These are phyloP conservation scores for Delphinapterus leucas DNA, from an alignment of 2,113 vertebrate species.

Conservation along the genomic window DNA sequence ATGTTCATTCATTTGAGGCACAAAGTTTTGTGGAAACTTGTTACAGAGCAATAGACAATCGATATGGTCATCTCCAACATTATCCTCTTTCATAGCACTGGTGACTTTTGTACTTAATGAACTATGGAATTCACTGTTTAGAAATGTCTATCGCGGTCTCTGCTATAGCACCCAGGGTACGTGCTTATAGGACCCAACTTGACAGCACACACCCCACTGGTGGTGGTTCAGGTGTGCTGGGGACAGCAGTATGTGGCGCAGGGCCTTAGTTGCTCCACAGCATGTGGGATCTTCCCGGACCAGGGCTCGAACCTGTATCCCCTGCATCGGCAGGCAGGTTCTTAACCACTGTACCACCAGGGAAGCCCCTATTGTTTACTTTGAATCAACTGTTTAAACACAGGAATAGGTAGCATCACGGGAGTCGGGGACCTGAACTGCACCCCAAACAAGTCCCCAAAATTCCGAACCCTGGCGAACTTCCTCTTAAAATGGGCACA, in stretches of 20 bases:
- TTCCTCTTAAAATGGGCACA: rapidly evolving
- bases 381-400: neutral
- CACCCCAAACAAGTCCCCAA: rapidly evolving
- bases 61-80: neutral
- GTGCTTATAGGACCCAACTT: rapidly evolving
- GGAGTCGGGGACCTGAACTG: rapidly evolving
- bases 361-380: neutral
- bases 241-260: too few relatives aligned
- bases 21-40: neutral
- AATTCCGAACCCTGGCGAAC: neutral
- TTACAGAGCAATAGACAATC: neutral
- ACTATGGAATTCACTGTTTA: neutral
- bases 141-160: neutral
- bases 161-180: neutral
- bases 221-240: rapidly evolving
- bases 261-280: too few relatives aligned
- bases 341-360: too few relatives aligned
- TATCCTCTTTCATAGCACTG: neutral
- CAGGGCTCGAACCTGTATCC: too few relatives aligned
- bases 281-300: too few relatives aligned
- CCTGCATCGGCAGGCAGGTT: too few relatives aligned
- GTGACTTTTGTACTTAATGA: neutral
- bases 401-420: rapidly evolving
- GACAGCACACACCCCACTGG: rapidly evolving
- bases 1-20: neutral